Evolutionary conservation across 1,140 invertebrate genomes (phyloP).

Genomic region (Ips typographus): DNA sequence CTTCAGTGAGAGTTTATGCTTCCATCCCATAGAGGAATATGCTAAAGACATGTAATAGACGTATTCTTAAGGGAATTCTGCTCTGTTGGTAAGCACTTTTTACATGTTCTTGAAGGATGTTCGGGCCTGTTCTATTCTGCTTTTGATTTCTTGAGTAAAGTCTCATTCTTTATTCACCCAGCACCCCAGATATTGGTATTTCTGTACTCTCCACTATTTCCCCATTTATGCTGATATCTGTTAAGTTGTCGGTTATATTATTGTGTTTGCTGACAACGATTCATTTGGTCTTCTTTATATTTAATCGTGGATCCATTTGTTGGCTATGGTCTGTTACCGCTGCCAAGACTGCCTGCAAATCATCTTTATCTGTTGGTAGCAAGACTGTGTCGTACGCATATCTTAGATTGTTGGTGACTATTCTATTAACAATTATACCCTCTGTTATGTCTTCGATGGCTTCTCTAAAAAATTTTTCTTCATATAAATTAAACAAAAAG

Average conservation of each 20-base stretch:
- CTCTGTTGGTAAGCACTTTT: constrained; percentile 4
- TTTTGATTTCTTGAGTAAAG: too few relatives aligned
- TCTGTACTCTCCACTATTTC: too few relatives aligned
- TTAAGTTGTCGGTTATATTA: too few relatives aligned
- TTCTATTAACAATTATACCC: constrained; percentile 4
- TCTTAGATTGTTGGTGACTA: too few relatives aligned
- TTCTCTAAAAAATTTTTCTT: constrained; percentile 3
- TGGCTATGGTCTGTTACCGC: background rate
- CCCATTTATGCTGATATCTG: too few relatives aligned
- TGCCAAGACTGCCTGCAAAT: background rate
- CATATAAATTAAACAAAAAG: constrained; percentile 5
- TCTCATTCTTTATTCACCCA: too few relatives aligned
- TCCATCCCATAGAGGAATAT: too few relatives aligned
- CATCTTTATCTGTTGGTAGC: background rate
- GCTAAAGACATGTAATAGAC: too few relatives aligned
- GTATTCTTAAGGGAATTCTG: constrained; percentile 1
- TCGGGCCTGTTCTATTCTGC: background rate
- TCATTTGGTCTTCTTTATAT: background rate
- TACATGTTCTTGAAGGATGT: background rate
- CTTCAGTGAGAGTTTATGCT: too few relatives aligned
- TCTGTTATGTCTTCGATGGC: background rate
- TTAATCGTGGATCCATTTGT: too few relatives aligned
- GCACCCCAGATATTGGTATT: too few relatives aligned
- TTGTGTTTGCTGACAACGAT: background rate
- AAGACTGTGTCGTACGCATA: too few relatives aligned